Evolutionary conservation across 2,113 vertebrate species (phyloP).

Genomic region (Microcebus ravelobensis): DNA sequence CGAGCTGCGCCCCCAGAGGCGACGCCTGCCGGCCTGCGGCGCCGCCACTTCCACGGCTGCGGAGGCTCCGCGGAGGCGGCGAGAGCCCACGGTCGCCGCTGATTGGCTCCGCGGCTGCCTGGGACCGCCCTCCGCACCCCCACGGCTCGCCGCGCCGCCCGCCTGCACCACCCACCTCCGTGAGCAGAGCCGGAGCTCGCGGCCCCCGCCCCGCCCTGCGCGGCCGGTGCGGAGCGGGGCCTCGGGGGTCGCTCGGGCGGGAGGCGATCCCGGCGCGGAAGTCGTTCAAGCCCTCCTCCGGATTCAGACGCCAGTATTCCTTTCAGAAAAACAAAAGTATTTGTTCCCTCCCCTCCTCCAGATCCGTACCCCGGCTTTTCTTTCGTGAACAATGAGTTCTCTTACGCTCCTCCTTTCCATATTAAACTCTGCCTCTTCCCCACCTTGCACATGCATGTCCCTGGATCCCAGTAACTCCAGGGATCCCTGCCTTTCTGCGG

Average conservation of each 20-base stretch:
- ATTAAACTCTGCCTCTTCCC: background rate
- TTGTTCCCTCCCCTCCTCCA: constrained; percentile 32
- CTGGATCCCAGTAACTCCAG: background rate
- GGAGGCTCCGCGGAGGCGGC: constrained; percentile 14
- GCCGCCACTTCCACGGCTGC: background rate
- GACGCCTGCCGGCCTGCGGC: background rate
- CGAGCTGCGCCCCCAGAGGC: constrained; percentile 1
- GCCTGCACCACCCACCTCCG: constrained; percentile 52
- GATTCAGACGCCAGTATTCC: constrained; percentile 31
- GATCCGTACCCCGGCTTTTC: constrained; percentile 32
- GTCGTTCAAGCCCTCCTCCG: constrained; percentile 55
- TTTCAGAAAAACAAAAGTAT: constrained; percentile 53
- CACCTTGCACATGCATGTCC: background rate
- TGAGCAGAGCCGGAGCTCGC: constrained; percentile 13
- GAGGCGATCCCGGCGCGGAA: background rate
- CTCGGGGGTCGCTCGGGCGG: background rate
- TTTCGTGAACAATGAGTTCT: constrained; percentile 41
- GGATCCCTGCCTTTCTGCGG: background rate
- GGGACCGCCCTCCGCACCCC: constrained; percentile 27
- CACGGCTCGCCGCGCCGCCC: background rate
- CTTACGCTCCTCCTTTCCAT: background rate
- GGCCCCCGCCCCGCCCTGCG: background rate
- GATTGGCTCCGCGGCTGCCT: constrained; percentile 58
- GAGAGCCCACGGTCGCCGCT: background rate
- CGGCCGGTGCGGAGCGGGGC: background rate